These are phyloP conservation scores for Apistogramma diplotaenia DNA, from an alignment of 2,113 vertebrate species.

Conservation along the genomic window DNA sequence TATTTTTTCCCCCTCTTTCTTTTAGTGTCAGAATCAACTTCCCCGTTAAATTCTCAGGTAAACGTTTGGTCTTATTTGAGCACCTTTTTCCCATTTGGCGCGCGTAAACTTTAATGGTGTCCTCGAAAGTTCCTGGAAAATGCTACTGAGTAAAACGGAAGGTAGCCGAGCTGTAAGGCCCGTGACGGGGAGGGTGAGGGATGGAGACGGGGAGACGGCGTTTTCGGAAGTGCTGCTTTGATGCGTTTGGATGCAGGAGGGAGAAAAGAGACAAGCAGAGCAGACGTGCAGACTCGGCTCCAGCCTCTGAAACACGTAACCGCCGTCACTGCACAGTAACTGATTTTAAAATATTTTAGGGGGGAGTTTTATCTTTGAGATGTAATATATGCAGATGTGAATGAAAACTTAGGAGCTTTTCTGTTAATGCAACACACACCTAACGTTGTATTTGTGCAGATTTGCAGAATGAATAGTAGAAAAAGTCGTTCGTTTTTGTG, in stretches of 20 bases:
- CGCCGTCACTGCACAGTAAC: background rate
- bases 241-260: constrained; percentile 25
- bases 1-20: background rate
- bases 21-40: background rate
- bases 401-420: background rate
- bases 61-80: constrained; percentile 23
- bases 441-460: background rate
- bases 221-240: constrained; percentile 25
- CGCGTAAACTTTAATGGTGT: constrained; percentile 46
- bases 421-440: background rate
- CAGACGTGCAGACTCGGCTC: background rate
- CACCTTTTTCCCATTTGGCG: constrained; percentile 18
- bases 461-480: background rate
- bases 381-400: background rate
- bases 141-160: constrained; percentile 11
- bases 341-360: background rate
- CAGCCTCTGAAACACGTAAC: background rate
- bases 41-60: constrained; percentile 4
- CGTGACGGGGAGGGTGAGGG: constrained; percentile 17
- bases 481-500: background rate
- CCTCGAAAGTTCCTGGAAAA: constrained; percentile 41
- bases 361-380: background rate
- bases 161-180: constrained; percentile 34
- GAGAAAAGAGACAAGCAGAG: constrained; percentile 26
- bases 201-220: constrained; percentile 35